These are phyloP conservation scores for Indri indri DNA, from an alignment of 2,113 vertebrate genomes.

Conservation along the genomic window DNA sequence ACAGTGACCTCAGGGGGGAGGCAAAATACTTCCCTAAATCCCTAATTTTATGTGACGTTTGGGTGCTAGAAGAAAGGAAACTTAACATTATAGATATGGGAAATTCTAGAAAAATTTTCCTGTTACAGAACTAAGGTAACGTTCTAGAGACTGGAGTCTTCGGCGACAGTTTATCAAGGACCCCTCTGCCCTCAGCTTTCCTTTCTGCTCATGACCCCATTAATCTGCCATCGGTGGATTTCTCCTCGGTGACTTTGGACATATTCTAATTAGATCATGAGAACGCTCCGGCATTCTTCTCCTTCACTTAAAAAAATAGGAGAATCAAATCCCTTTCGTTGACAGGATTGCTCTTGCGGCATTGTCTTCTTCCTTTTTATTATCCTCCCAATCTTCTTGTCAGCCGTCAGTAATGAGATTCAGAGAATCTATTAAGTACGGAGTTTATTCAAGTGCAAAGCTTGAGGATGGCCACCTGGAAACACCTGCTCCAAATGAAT, in stretches of 20 bases:
- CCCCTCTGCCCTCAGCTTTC: neutral
- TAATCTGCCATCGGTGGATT: neutral
- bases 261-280: neutral
- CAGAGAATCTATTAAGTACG: no score
- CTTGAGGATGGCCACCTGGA: no score
- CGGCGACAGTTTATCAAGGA: neutral
- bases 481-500: no score
- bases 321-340: neutral
- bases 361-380: neutral
- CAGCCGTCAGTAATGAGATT: neutral
- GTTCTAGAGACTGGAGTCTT: neutral
- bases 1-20: neutral
- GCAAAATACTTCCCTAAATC: neutral
- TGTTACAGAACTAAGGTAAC: neutral
- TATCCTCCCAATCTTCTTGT: neutral
- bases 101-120: neutral
- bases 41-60: neutral
- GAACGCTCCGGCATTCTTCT: neutral
- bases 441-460: no score
- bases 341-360: neutral
- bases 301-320: neutral
- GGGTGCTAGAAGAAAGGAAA: neutral
- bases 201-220: neutral
- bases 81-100: neutral
- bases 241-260: neutral